phyloP scores from a whole-genome alignment of 2,888 invertebrate genomes.

The Odontothrips loti region DNA sequence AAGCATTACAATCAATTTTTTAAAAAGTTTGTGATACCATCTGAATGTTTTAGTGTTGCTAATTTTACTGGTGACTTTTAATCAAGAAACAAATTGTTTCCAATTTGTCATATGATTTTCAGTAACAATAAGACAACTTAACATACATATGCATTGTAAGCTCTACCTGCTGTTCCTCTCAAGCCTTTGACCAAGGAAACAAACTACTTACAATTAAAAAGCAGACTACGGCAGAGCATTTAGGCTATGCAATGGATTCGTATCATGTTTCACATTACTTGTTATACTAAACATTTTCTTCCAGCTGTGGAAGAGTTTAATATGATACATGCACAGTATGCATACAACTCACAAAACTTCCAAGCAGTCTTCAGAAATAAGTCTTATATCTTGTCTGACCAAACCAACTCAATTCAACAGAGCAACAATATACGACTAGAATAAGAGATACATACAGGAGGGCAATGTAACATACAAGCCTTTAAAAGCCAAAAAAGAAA shows the following conservation, averaged over 20 bases:
- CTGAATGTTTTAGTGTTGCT: no score
- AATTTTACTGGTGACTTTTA: no score
- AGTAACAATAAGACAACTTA: no score
- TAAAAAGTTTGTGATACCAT: no score
- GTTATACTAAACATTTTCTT: background rate
- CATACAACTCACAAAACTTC: constrained; percentile 6
- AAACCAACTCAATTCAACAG: constrained; percentile 4
- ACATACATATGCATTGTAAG: background rate
- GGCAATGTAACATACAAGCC: constrained; percentile 9
- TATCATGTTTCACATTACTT: constrained; percentile 3
- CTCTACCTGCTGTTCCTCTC: background rate
- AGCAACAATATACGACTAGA: constrained; percentile 22
- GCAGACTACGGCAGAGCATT: constrained; percentile 11
- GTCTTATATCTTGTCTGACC: constrained; percentile 14
- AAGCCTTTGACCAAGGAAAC: background rate
- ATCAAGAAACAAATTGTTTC: background rate
- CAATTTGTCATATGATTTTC: background rate
- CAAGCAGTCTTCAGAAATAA: constrained; percentile 22
- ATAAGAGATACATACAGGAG: constrained; percentile 22
- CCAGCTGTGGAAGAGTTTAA: background rate
- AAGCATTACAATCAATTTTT: no score
- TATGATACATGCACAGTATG: background rate
- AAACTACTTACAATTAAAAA: constrained; percentile 1
- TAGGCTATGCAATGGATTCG: background rate
- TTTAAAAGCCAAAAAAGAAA: constrained; percentile 12